phyloP scores from a whole-genome alignment of 2,113 vertebrate genomes.

The Sinocyclocheilus maitianheensis region DNA sequence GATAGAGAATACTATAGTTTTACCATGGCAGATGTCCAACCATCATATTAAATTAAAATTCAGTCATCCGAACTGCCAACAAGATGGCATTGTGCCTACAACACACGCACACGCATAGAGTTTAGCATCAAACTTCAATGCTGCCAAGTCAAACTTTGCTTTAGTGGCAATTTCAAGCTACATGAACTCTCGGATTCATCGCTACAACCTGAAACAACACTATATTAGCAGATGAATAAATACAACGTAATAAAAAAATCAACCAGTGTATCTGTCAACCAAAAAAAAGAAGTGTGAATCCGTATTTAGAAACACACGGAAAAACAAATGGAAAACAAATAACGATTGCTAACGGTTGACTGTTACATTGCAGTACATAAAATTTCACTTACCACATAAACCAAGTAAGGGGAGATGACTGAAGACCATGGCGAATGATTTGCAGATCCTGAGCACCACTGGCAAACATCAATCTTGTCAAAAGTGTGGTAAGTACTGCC shows the following conservation, averaged over 20 bases:
- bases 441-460: too few species aligned
- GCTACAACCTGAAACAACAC: neutral
- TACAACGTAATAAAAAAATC: neutral
- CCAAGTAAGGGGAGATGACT: too few species aligned
- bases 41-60: neutral
- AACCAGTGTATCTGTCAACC: neutral
- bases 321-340: too few species aligned
- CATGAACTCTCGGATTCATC: neutral
- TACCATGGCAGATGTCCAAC: neutral
- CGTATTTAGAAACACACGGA: too few species aligned
- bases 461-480: too few species aligned
- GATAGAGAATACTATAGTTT: neutral
- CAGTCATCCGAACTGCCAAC: too few species aligned
- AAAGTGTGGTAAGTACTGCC: too few species aligned
- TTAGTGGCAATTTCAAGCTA: neutral
- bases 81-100: neutral
- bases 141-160: conserved; percentile 25
- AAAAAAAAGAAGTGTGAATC: neutral
- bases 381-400: too few species aligned
- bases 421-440: too few species aligned
- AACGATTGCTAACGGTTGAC: too few species aligned
- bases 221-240: neutral
- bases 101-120: neutral
- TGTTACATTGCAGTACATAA: too few species aligned
- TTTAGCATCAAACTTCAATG: neutral